These are phyloP conservation scores for Melieria crassipennis DNA, from an alignment of 2,888 invertebrate species.

Conservation along the genomic window DNA sequence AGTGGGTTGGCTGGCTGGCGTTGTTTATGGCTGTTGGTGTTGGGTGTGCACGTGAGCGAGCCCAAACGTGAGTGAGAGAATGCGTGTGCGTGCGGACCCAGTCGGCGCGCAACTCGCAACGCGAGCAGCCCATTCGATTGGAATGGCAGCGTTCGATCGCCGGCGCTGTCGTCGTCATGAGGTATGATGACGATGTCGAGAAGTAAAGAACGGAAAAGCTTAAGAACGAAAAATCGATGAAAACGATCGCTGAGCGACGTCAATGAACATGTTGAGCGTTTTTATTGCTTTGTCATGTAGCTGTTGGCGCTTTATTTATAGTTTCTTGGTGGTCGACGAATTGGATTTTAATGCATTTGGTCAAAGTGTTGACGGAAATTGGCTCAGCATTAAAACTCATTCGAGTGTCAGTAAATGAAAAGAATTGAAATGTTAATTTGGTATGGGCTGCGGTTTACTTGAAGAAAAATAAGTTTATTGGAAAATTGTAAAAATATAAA, in stretches of 20 bases:
- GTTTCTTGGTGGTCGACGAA: not conserved
- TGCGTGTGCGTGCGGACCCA: conserved; percentile 4
- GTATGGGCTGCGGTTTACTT: too few relatives aligned
- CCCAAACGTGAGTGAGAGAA: not conserved
- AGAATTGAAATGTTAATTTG: too few relatives aligned
- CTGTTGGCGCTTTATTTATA: not conserved
- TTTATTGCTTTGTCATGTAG: not conserved
- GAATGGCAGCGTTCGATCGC: not conserved
- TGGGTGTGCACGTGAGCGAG: conserved; percentile 7
- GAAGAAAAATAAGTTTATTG: too few relatives aligned
- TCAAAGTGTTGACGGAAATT: too few relatives aligned
- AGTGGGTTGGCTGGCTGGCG: too few relatives aligned
- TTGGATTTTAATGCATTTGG: too few relatives aligned
- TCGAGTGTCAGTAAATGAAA: too few relatives aligned
- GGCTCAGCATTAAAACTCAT: too few relatives aligned
- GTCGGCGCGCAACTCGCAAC: not conserved
- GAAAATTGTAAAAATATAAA: too few relatives aligned
- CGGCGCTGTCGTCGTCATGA: not conserved
- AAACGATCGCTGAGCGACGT: not conserved
- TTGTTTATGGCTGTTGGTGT: not conserved
- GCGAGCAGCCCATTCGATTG: too few relatives aligned
- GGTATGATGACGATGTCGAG: not conserved
- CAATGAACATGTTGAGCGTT: not conserved
- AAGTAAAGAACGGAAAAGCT: not conserved
- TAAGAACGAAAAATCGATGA: too few relatives aligned